Conservation (phyloP, 1,140 invertebrate species). For the Drosophila simulans region DNA sequence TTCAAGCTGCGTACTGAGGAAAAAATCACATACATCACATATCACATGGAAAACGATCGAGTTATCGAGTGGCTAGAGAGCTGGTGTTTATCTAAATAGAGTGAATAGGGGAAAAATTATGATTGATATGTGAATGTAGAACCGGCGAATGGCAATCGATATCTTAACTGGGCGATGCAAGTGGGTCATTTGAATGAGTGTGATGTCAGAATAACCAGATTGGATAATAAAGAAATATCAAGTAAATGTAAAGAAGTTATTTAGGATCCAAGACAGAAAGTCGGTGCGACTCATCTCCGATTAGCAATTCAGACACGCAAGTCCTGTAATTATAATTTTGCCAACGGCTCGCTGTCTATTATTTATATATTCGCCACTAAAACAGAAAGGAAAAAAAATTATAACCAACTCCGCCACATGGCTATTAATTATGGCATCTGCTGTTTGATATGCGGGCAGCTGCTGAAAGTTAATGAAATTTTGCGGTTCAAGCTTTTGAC, state of each 20-base stretch:
- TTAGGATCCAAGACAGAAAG: background rate
- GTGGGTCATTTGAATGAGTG: slow-evolving; percentile 34
- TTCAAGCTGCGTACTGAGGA: slow-evolving; percentile 4
- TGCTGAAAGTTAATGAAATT: slow-evolving; percentile 74
- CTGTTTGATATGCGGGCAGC: slow-evolving; percentile 46
- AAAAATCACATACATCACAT: slow-evolving; percentile 6
- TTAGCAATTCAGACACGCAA: slow-evolving; percentile 19
- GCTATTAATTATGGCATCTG: slow-evolving; percentile 70
- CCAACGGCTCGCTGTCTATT: slow-evolving; percentile 31
- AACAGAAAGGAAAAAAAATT: slow-evolving; percentile 1
- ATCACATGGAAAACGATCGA: slow-evolving; percentile 35
- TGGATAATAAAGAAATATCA: background rate
- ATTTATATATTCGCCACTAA: slow-evolving; percentile 11
- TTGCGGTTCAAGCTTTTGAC: slow-evolving; percentile 46
- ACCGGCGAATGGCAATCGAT: slow-evolving; percentile 30
- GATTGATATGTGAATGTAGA: slow-evolving; percentile 49
- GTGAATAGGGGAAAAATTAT: slow-evolving; percentile 31
- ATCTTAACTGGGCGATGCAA: slow-evolving; percentile 19
- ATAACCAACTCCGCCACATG: slow-evolving; percentile 12
- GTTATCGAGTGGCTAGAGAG: slow-evolving; percentile 50
- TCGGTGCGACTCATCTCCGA: background rate
- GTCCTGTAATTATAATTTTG: slow-evolving; percentile 47
- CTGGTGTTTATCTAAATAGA: slow-evolving; percentile 31
- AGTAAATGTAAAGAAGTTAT: background rate
- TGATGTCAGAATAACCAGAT: slow-evolving; percentile 1